Evolutionary conservation across 2,797 vertebrate genomes (phyloP), one percentile per base, ranked within the genome.

Genomic region (Anabacerthia variegaticeps): DNA sequence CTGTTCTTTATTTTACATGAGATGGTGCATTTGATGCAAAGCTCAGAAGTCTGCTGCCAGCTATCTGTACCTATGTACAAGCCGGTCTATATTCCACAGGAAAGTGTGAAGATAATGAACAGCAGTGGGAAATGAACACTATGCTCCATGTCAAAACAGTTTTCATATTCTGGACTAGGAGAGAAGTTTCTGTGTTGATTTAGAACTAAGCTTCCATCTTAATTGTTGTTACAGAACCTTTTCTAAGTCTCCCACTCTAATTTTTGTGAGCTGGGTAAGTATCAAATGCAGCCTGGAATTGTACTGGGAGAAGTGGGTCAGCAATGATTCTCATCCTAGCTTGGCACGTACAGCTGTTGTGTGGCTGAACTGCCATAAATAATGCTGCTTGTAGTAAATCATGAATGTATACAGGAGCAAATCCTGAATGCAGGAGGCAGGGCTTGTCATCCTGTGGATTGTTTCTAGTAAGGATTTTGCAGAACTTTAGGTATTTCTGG

Each of bases 1-100:
- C 67, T 96, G 92, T 69, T 92, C 81, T 94, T 94, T 96, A 78
- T 96, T 97, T 95, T 87, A 44, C 7, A 0, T 56, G 36, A 72
- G 66, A 27, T 43, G 21, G 28, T 72, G 37, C 79, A 54, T 59
- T 91, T 85, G 89, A 63, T 62, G 36, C 63, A 49, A n/a, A 88
- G 36, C 26, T 89, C 28, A 34, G 12, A 74, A 72, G 22, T 95
- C 81, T 93, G 10, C 51, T 78, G 85, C 37, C 28, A 84, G 20
- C 34, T 80, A 0, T 43, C 37, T 56, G 5, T 61, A 13, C 55
- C 37, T 43, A 2, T 44, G 43, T 82, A 22, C 48, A 48, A 71
- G n/a, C 27, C 80, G 46, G 16, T 41, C 5, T 43, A 0, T 68
- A 19, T 87, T 89, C 61, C 58, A 19, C 39, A 66, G 63, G 58